Evolutionary conservation across 2,797 vertebrate species (phyloP), one percentile per base, ranked within the genome.

Genomic region (Smutsia gigantea): DNA sequence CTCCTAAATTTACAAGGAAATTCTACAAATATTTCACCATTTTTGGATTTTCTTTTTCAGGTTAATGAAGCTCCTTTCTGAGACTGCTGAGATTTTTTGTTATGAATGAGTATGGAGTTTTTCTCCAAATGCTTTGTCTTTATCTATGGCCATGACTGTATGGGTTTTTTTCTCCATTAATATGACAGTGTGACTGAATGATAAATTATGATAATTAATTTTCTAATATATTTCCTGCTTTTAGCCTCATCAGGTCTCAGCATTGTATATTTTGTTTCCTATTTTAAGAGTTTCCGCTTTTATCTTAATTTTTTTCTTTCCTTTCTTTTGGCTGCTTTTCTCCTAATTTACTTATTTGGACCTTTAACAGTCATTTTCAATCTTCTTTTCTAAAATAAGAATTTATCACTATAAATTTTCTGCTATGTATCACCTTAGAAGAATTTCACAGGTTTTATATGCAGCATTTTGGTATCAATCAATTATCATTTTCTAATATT

Each of bases 381-480:
- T 79, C 12, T 78, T 90, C 21, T 85, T 83, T 94, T 72, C 27
- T 75, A 93, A 91, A 95, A 61, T 90, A 84, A 91, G 39, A 95
- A 83, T 84, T 92, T 92, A 66, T 37, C 51, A 89, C 21, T 86
- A 55, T 82, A 92, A 79, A 83, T 64, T 69, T 88, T 96, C 61
- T 10, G 93, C 37, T 87, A 39, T 71, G 17, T 68, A 66, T 23
- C 19, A 55, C 21, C 81, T 93, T 72, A 87, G 64, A 95, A 95
- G 21, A 68, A 85, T 87, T 85, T 87, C 42, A 83, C 29, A 79
- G 9, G 19, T 63, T 92, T 68, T 91, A 31, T 90, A 31, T 83
- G n/a, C 90, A 85, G 5, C 86, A 61, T 89, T 87, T 96, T 95
- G 91, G 86, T 82, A 55, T 77, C 37, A 95, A 96, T 91, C 21